Evolutionary conservation across 2,797 vertebrate species (phyloP), one percentile per base, ranked within the genome.

Genomic region (Falco naumanni): DNA sequence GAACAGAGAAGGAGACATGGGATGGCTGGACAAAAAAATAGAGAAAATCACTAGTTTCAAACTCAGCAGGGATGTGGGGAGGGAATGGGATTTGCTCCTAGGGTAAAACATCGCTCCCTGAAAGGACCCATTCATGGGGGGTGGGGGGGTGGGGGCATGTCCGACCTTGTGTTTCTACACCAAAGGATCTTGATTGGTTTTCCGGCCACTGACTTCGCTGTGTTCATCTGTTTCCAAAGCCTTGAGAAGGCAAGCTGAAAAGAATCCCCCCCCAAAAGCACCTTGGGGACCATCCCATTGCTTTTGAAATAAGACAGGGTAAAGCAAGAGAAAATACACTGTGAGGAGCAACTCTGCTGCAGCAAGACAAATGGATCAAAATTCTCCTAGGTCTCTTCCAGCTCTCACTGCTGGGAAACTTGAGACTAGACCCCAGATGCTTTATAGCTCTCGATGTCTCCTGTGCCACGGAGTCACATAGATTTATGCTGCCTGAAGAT

Each of bases 241-340:
- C 66, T 83, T 79, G 86, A 80, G 56, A 68, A 87, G 64, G 66
- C 33, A 77, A 87, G 25, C 41, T 94, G 82, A 76, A 86, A 94
- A 95, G 34, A 76, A 83, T 85, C 37, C 37, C 43, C 43, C 63
- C 34, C 16, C 43, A 71, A 85, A 85, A 78, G 29, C 64, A 68
- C 94, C 84, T 39, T 51, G 54, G 89, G 89, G 93, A 92, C 59
- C 57, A 72, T 31, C 20, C 22, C 18, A 10, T 50, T 64, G 21
- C 51, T 78, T 94, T 78, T 95, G 59, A 88, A 91, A 75, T 41
- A 75, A 57, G 57, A 45, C 57, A 82, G 57, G 57, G 48, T 11
- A 92, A 22, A 39, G 21, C 2, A 66, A 53, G 11, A 84, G 26
- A 78, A 96, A 87, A 75, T 48, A 34, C 16, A 41, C 13, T 5